Conservation (phyloP, 2,888 invertebrate genomes). For the Petrolisthes manimaculis region DNA sequence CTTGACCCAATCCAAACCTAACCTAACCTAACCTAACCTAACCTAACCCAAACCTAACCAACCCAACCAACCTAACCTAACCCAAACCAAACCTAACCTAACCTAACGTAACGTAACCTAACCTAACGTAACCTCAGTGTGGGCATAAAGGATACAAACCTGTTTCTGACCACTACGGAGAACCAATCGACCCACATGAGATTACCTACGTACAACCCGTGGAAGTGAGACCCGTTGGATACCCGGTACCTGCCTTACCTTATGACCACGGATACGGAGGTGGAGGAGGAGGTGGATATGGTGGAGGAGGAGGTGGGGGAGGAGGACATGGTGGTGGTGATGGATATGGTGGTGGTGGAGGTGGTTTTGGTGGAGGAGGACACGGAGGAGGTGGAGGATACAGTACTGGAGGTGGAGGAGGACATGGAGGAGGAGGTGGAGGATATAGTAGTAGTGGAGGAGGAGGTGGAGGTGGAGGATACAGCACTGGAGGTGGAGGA, state of each 20-base stretch:
- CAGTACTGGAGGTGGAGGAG: neutral
- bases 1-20: too few relatives aligned
- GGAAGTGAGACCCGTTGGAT: slow-evolving; percentile 52
- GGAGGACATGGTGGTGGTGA: neutral
- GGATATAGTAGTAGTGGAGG: neutral
- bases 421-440: neutral
- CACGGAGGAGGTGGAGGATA: neutral
- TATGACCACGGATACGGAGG: slow-evolving; percentile 19
- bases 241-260: slow-evolving; percentile 58
- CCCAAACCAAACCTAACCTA: neutral
- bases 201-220: slow-evolving; percentile 61
- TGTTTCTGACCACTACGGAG: slow-evolving; percentile 33
- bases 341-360: neutral
- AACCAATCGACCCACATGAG: slow-evolving; percentile 49
- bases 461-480: neutral
- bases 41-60: too few relatives aligned
- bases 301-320: neutral
- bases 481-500: neutral
- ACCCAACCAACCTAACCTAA: too few relatives aligned
- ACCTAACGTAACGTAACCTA: neutral
- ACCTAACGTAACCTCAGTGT: slow-evolving; percentile 17
- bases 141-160: slow-evolving; percentile 38
- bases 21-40: too few relatives aligned
- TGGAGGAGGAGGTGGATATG: neutral
- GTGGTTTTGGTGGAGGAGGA: slow-evolving; percentile 15